These are phyloP conservation scores for Globicephala melas DNA, from an alignment of 2,113 vertebrate species.

Conservation along the genomic window DNA sequence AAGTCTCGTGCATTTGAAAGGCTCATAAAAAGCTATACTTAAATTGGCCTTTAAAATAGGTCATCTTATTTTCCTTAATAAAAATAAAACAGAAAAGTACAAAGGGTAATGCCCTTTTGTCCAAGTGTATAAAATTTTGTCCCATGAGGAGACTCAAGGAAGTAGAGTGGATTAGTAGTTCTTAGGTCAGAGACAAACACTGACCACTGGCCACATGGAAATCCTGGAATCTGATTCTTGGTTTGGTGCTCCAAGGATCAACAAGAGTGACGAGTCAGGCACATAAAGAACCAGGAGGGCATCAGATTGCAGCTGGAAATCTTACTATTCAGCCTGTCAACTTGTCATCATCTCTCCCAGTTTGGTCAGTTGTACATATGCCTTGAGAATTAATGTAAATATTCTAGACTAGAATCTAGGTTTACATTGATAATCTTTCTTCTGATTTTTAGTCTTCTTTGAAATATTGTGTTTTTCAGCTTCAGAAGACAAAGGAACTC, in stretches of 20 bases:
- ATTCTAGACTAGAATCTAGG: neutral
- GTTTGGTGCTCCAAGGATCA: neutral
- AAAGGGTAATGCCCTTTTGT: neutral
- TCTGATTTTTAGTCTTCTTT: neutral
- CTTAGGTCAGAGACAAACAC: neutral
- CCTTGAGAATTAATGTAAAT: neutral
- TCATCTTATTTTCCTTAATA: neutral
- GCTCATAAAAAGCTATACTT: neutral
- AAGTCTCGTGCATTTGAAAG: neutral
- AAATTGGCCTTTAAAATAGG: neutral
- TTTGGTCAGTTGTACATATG: neutral
- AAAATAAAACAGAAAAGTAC: neutral
- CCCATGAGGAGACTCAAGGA: neutral
- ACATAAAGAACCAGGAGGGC: fast-evolving
- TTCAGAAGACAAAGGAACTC: neutral
- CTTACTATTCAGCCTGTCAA: neutral
- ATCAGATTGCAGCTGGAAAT: neutral
- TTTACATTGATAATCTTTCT: neutral
- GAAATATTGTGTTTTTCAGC: neutral
- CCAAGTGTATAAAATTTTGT: neutral
- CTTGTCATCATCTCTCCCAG: neutral
- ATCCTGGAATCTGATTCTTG: neutral
- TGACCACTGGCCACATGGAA: fast-evolving
- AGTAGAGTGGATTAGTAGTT: no score
- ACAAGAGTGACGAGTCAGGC: neutral